Evolutionary conservation across 2,797 vertebrate genomes (phyloP).

Genomic region (Tiaroga cobitis): DNA sequence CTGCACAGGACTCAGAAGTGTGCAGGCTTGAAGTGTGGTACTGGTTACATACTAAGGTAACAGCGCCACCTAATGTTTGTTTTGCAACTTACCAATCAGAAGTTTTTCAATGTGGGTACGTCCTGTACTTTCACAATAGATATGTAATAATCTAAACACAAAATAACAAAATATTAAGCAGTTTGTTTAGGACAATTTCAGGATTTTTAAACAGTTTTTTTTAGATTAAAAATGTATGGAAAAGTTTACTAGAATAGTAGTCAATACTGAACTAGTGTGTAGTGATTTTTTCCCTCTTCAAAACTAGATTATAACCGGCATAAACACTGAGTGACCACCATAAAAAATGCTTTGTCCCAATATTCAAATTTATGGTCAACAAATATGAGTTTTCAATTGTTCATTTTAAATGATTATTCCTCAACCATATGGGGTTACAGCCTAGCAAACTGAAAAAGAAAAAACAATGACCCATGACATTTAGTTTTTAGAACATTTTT

Average conservation of each 20-base stretch:
- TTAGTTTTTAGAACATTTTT: not conserved
- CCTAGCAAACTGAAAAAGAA: not conserved
- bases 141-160: not conserved
- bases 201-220: not conserved
- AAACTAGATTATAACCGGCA: not conserved
- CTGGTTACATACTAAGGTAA: not conserved
- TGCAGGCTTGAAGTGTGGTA: not conserved
- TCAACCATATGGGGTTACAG: not conserved
- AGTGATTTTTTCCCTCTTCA: not conserved
- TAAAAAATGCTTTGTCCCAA: not conserved
- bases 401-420: not conserved
- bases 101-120: not conserved
- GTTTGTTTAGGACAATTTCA: not conserved
- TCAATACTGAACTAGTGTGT: not conserved
- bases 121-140: not conserved
- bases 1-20: not conserved
- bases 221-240: not conserved
- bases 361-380: not conserved
- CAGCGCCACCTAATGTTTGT: constrained; percentile 8
- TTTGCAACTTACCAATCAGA: not conserved
- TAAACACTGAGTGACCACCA: not conserved
- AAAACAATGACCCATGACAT: not conserved
- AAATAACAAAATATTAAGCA: not conserved
- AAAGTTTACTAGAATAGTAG: not conserved
- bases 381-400: not conserved